Evolutionary conservation across 2,113 vertebrate genomes (phyloP), one percentile per base, ranked within the genome.

Genomic region (Hyperoodon ampullatus): DNA sequence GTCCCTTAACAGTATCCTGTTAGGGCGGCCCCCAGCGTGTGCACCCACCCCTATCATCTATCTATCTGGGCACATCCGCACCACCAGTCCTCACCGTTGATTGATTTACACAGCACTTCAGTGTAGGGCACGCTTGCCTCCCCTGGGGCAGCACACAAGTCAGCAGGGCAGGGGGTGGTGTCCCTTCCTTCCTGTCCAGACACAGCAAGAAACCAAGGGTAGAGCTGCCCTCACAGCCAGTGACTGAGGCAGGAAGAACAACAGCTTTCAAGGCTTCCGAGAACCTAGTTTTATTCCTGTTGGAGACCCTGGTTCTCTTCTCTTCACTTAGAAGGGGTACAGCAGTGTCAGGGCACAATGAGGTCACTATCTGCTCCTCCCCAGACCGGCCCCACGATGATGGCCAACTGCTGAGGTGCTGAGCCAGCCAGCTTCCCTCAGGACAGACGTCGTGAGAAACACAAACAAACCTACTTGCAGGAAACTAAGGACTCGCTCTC

Each of bases 201-300:
- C 30, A 42, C 11, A 23, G 28, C 0, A 2, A 86, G 80, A 50
- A 71, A 63, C 35, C 72, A 83, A 33, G 26, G 7, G 26, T 11
- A 53, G 15, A 10, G 24, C 11, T 2, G 47, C 60, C 47, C 0
- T 1, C 74, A 65, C 84, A 86, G 84, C 83, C 42, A 53, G 53
- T 53, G 53, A 13, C 63, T 4, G 44, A 55, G 68, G 58, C 1
- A 0, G 26, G 60, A 95, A 96, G 71, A 90, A 96, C 0, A 2
- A 96, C 93, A 33, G 28, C 90, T n/a, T 80, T 35, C 55, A 74
- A 33, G 80, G 71, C 68, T 93, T 95, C 84, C 24, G 75, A 95
- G 93, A 94, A 97, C 81, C 58, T 8, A 44, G 55, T 55, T 98
- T 98, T 97, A 97, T 97, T 97, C 88, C 94, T 50, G 55, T 50